These are phyloP conservation scores for Amphibalanus amphitrite DNA, from an alignment of 1,140 invertebrate genomes.

Conservation along the genomic window DNA sequence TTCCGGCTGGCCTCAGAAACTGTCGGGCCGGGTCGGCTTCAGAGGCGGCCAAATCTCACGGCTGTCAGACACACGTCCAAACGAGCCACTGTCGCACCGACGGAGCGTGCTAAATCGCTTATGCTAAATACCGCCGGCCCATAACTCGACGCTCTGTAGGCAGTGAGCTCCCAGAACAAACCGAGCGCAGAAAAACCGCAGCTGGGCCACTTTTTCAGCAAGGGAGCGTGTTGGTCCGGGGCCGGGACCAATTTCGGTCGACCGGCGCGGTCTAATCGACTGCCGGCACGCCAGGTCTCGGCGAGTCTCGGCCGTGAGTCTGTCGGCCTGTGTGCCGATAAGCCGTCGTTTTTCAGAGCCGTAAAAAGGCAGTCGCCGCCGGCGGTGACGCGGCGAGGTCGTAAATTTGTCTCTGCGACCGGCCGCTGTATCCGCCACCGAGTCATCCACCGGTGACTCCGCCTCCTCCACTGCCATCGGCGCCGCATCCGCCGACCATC, in stretches of 20 bases:
- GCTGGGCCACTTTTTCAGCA: background rate
- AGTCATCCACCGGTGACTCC: no score
- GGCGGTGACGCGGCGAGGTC: background rate
- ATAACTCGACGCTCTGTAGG: background rate
- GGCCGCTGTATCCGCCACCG: no score
- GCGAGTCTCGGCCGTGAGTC: background rate
- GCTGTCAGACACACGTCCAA: background rate
- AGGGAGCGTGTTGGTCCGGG: background rate
- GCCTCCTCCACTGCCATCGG: background rate
- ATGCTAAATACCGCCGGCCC: background rate
- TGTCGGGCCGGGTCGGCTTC: no score
- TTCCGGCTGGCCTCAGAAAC: no score
- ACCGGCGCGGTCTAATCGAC: background rate
- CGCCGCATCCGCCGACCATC: no score
- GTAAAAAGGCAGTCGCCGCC: background rate
- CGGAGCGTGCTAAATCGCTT: background rate
- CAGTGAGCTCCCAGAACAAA: background rate
- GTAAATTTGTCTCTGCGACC: background rate
- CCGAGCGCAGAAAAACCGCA: background rate
- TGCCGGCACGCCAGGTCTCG: background rate
- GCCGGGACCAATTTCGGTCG: background rate
- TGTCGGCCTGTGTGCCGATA: background rate
- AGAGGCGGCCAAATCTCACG: background rate
- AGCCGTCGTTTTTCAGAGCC: background rate
- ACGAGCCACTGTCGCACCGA: background rate